phyloP scores from a whole-genome alignment of 1,140 invertebrate species.

The Bombus affinis region DNA sequence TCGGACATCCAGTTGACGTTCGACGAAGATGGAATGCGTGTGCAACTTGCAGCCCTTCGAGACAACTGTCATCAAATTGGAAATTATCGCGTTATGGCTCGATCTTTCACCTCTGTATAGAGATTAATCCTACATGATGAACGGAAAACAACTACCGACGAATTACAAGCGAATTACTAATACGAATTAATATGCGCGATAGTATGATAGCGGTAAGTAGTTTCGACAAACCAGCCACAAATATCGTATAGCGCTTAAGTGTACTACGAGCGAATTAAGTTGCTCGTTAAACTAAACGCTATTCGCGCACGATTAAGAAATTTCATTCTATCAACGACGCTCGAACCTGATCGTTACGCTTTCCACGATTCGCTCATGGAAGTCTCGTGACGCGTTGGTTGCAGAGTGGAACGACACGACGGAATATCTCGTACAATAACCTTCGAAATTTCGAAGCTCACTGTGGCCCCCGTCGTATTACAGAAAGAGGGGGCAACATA shows the following conservation, averaged over 20 bases:
- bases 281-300: neutral
- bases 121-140: accelerated
- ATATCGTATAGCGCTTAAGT: no score
- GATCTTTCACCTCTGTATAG: no score
- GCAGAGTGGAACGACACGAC: no score
- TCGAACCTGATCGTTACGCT: neutral
- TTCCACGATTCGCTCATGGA: neutral
- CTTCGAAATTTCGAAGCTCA: slow-evolving; percentile 31
- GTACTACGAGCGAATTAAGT: neutral
- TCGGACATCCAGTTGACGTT: neutral
- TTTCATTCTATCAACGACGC: neutral
- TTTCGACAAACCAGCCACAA: neutral
- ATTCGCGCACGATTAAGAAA: neutral
- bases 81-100: no score
- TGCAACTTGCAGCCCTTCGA: no score
- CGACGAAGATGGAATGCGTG: neutral
- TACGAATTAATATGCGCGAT: no score
- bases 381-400: neutral
- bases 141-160: no score
- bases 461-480: neutral
- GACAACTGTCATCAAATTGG: no score
- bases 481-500: neutral
- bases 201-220: no score
- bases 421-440: slow-evolving; percentile 22
- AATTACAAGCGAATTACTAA: no score